Evolutionary conservation across 2,113 vertebrate genomes (phyloP).

Genomic region (Pelmatolapia mariae): DNA sequence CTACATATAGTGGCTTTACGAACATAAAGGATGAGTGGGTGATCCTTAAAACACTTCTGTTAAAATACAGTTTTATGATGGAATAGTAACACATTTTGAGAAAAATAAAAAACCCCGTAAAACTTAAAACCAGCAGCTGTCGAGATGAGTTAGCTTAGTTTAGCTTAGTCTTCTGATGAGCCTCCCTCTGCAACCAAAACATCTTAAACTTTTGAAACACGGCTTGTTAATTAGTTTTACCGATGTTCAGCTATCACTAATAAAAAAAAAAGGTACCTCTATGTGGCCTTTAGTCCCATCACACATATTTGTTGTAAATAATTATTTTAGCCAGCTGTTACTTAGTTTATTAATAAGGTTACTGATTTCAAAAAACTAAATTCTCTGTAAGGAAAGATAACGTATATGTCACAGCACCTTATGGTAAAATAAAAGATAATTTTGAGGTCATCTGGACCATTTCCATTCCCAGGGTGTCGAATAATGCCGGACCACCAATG

Average conservation of each 20-base stretch:
- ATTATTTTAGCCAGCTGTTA: neutral
- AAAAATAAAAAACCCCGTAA: accelerated
- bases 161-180: neutral
- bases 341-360: neutral
- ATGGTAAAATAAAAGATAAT: neutral
- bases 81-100: neutral
- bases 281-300: neutral
- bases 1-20: neutral
- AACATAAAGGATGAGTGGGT: neutral
- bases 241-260: neutral
- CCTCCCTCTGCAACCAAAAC: neutral
- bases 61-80: neutral
- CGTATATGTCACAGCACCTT: accelerated
- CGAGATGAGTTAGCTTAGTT: neutral
- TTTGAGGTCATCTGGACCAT: neutral
- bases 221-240: neutral
- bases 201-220: neutral
- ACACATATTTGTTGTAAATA: neutral
- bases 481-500: neutral
- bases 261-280: neutral
- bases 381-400: neutral
- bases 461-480: neutral
- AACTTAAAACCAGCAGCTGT: neutral
- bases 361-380: neutral
- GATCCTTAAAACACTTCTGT: neutral